Base-by-base conservation (phyloP, 1,140 invertebrate genomes). In the Galleria mellonella region DNA sequence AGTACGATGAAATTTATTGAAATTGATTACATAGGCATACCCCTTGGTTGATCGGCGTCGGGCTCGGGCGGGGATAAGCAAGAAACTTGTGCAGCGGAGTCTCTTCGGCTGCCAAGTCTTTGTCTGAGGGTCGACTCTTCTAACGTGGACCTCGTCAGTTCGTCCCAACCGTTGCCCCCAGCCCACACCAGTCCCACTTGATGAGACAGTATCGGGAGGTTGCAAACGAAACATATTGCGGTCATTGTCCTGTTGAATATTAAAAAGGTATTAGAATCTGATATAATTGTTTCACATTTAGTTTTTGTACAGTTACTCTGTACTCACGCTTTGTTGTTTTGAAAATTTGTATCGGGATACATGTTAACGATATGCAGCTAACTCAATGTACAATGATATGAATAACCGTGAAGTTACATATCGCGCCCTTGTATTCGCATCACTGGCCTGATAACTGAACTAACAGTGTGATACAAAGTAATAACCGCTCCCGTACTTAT, bases 181-280 rank as follows among this genome's bases (percentile, higher is more conserved):
- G 95, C 93, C 94, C 95, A 97, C 69, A 96, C 92, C 75, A 97
- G 82, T 7, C 94, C 95, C 71, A 97, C 95, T 89, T 97, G 96
- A 87, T 97, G 95, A 48, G 94, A 96, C 64, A 97, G 89, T 73
- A 97, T 97, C 52, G 96, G 96, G 64, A 97, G 89, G 86, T 97
- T 96, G 92, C 96, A 97, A 54, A 97, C 94, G 88, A 97, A 97
- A 87, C 96, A 97, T 84, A 97, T 93, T 72, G 94, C 92, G 66
- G 94, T 95, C 94, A 96, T 95, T 67, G 93, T 95, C 90, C 94
- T 96, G 90, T 44, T 87, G 87, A 74, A 61, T 4, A 62, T 58
- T 32, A 65, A 48, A 43, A 50, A 9, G 2, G 6, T 3, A 23
- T 23, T 23, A 23, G 17, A 23, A 23, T 2, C 17, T 6, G 17